Base-by-base conservation (phyloP, 1,140 invertebrate genomes). In the Amphibalanus amphitrite region DNA sequence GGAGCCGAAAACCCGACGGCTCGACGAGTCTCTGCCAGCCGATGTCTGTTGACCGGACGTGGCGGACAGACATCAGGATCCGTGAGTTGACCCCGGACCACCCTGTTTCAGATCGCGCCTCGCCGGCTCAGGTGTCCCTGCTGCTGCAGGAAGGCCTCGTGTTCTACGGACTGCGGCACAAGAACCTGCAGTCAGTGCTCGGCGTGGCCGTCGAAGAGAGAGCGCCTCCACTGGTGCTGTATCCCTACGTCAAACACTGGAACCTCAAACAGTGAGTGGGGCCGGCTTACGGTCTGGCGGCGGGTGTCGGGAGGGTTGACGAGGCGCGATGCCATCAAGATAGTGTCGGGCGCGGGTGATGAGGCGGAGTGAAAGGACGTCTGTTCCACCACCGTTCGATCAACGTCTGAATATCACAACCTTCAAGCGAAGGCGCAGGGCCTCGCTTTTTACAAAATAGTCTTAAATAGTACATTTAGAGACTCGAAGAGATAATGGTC, bases 111-210 rank as follows among this genome's bases (percentile, higher is more conserved):
- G 82, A 82, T 74, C 81, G 83, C 75, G 83, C 83, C 6, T 80
- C 82, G 4, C 73, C 78, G 30, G 80, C 87, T 74, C 88, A 93
- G 85, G 87, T 93, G 28, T 89, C 90, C 13, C 79, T 94, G 65
- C 82, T 95, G 64, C 82, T 95, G 23, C 87, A 91, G 77, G 92
- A 95, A 80, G 92, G 93, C 33, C 88, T 95, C 79, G 87, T 90
- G 74, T 85, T 96, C 75, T 93, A 93, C 76, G 90, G 91, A 3
- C 82, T 95, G 71, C 88, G 86, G 70, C 91, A 95, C 79, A 87
- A 89, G 68, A 89, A 92, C 73, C 86, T 95, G 38, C 84, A 93
- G 67, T 89, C 89, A 3, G 88, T 96, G 23, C 83, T 95, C 69
- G 91, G 91, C 20, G 90, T 94, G 0, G 94, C 91, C 75, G 88